Evolutionary conservation across 2,888 invertebrate genomes (phyloP).

Genomic region (Axea sp.): DNA sequence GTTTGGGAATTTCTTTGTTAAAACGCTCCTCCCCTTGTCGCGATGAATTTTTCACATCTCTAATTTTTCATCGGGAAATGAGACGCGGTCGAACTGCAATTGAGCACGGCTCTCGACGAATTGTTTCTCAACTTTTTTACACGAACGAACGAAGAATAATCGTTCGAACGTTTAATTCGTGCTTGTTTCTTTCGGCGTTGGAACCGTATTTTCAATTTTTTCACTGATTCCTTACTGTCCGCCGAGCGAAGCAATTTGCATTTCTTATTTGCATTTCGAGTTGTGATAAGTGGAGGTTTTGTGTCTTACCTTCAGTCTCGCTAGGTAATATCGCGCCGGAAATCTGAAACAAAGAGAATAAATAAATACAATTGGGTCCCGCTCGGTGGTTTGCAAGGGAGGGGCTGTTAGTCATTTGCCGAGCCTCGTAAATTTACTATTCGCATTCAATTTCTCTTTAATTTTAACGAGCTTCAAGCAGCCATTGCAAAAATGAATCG

Average conservation of each 20-base stretch:
- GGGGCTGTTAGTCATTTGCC: slow-evolving; percentile 25
- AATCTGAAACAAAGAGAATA: slow-evolving; percentile 54
- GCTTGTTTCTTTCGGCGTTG: no score
- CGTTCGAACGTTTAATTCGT: no score
- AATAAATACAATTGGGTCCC: slow-evolving; percentile 42
- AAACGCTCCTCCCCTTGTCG: slow-evolving; percentile 34
- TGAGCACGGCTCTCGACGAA: slow-evolving; percentile 27
- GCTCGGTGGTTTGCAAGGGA: slow-evolving; percentile 28
- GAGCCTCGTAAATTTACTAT: slow-evolving; percentile 19
- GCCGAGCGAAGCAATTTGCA: neutral
- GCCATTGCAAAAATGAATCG: no score
- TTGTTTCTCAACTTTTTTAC: slow-evolving; percentile 13
- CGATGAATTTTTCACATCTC: slow-evolving; percentile 28
- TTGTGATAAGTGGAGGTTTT: slow-evolving; percentile 28
- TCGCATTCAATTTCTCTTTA: neutral
- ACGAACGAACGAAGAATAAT: no score
- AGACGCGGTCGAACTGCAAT: slow-evolving; percentile 23
- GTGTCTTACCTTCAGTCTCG: slow-evolving; percentile 43
- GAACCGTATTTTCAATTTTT: no score
- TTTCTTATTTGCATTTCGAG: slow-evolving; percentile 18
- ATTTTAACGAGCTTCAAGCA: no score
- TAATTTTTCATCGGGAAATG: slow-evolving; percentile 9
- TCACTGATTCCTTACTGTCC: no score
- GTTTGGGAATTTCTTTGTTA: slow-evolving; percentile 64
- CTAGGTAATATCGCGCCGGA: slow-evolving; percentile 48